Conservation (phyloP, 2,888 invertebrate genomes). For the Cheilosia grossa region DNA sequence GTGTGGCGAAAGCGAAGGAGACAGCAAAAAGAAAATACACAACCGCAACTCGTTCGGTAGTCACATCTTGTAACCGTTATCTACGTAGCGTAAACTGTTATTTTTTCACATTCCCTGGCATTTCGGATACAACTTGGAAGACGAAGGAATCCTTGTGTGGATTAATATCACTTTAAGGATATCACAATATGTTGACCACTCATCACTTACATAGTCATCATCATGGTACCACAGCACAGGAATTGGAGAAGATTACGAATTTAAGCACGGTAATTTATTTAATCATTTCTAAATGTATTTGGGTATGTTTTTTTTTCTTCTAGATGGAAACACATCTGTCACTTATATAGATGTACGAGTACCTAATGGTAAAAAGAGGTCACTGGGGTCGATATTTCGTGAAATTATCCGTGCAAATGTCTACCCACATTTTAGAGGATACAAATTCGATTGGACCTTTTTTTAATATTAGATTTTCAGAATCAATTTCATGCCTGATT, state of each 20-base stretch:
- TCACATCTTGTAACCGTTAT: slow-evolving; percentile 25
- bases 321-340: slow-evolving; percentile 4
- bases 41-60: slow-evolving; percentile 31
- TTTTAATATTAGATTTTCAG: slow-evolving; percentile 2
- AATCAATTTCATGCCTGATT: slow-evolving; percentile 22
- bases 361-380: neutral
- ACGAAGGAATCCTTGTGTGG: slow-evolving; percentile 47
- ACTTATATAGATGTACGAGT: neutral
- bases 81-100: slow-evolving; percentile 32
- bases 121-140: slow-evolving; percentile 21
- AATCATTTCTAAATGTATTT: slow-evolving; percentile 9
- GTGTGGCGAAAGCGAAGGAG: slow-evolving; percentile 23
- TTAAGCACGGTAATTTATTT: slow-evolving; percentile 81
- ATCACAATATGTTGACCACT: slow-evolving; percentile 82
- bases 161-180: slow-evolving; percentile 68
- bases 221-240: slow-evolving; percentile 82
- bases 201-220: slow-evolving; percentile 82
- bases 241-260: slow-evolving; percentile 82
- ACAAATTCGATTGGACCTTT: slow-evolving; percentile 8
- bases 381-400: slow-evolving; percentile 22
- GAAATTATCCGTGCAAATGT: slow-evolving; percentile 26
- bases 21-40: slow-evolving; percentile 15
- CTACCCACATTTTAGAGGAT: slow-evolving; percentile 18
- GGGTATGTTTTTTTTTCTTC: neutral
- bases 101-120: slow-evolving; percentile 16